Evolutionary conservation across 2,888 invertebrate genomes (phyloP).

Genomic region (Strigamia transsilvanica): DNA sequence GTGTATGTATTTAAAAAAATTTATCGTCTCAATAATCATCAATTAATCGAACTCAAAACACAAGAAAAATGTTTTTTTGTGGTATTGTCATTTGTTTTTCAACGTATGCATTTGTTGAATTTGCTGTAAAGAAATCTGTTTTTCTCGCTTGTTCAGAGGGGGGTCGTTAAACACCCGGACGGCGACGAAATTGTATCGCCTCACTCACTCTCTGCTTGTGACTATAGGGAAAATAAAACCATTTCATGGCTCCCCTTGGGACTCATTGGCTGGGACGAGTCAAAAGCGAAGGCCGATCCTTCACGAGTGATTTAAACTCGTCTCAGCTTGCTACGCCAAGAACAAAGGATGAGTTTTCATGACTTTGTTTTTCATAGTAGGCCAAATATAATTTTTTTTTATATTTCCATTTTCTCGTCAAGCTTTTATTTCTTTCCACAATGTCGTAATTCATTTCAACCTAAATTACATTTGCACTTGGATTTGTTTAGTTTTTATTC

Average conservation of each 20-base stretch:
- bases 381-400: background rate
- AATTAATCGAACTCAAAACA: too few species aligned
- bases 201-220: conserved; percentile 37
- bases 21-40: too few species aligned
- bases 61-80: background rate
- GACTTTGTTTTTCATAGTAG: conserved; percentile 43
- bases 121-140: conserved; percentile 35
- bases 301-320: conserved; percentile 41
- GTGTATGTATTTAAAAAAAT: too few species aligned
- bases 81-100: conserved; percentile 28
- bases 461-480: conserved; percentile 15
- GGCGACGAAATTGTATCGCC: conserved; percentile 45
- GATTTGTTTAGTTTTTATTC: conserved; percentile 4
- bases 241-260: conserved; percentile 46
- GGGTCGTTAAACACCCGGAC: conserved; percentile 42
- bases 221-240: conserved; percentile 46
- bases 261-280: conserved; percentile 45
- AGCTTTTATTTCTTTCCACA: conserved; percentile 2
- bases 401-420: background rate
- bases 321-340: conserved; percentile 39
- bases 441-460: background rate
- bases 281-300: conserved; percentile 45
- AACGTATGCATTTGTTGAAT: background rate
- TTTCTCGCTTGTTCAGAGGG: background rate
- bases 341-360: conserved; percentile 29